phyloP scores from a whole-genome alignment of 2,888 invertebrate species.

The Flexamia atlantica region DNA sequence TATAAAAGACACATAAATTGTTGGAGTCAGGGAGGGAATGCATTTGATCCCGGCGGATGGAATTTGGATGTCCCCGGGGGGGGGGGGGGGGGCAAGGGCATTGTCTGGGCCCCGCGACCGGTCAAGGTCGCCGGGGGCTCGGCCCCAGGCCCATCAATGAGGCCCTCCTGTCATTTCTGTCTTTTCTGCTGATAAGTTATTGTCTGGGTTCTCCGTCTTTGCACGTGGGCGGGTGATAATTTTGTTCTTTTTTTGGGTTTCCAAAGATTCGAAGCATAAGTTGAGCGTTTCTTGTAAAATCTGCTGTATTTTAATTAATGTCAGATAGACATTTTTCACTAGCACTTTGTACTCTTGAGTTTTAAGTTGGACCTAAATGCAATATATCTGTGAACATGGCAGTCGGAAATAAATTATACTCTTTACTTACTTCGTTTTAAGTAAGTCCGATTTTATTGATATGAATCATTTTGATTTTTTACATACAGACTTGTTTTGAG shows the following conservation, averaged over 20 bases:
- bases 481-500: no score
- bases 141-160: conserved; percentile 4
- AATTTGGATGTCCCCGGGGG: conserved; percentile 29
- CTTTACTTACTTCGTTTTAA: no score
- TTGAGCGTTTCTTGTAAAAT: no score
- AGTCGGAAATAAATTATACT: no score
- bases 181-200: conserved; percentile 47
- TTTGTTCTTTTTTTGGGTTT: not conserved
- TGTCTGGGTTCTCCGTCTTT: not conserved
- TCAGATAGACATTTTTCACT: no score
- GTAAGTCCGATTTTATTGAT: no score
- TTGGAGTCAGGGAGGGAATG: conserved; percentile 27
- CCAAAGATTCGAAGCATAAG: no score
- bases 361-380: no score
- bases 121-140: conserved; percentile 32
- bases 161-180: conserved; percentile 36
- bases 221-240: conserved; percentile 1
- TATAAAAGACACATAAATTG: conserved; percentile 57
- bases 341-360: no score
- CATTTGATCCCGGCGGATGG: conserved; percentile 43
- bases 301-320: no score
- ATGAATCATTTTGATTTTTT: no score
- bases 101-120: conserved; percentile 46
- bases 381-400: no score
- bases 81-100: conserved; percentile 7